Base-by-base conservation (phyloP, 2,113 vertebrate genomes). In the Thinocorus orbignyianus region DNA sequence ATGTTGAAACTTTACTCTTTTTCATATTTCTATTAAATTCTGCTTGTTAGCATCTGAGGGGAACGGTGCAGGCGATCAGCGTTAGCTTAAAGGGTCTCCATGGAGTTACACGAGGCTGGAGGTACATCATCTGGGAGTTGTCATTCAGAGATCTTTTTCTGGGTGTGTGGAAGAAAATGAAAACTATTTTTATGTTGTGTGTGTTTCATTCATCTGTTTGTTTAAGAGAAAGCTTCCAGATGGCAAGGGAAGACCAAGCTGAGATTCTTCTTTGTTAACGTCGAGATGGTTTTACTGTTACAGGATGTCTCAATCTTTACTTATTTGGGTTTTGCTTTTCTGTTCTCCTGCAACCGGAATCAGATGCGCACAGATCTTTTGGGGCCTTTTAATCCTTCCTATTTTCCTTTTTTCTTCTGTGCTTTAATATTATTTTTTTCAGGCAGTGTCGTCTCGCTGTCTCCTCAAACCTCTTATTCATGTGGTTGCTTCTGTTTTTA, bases 401-500 rank as follows among this genome's bases (percentile, higher is more conserved):
- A 33, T 11, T 26, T 77, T 83, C 52, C 44, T 58, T 66, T 81
- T 90, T 41, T n/a, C n/a, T 68, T 51, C 90, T 65, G 44, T 13
- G 66, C 69, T 69, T 65, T 57, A 42, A 65, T 90, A 23, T 62
- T 39, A 49, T 86, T 48, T 65, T 72, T 89, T 84, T 88, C 88
- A 19, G 39, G 91, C 86, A 52, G 30, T 48, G 94, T 76, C 52
- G 57, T 95, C 92, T 89, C 35, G 83, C 93, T 96, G 90, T 96
- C 95, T 96, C 93, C 86, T 82, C 30, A 81, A 86, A 17, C n/a
- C 93, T 79, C 69, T 89, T 91, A 65, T 79, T 96, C 90, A 57
- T 96, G 92, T 94, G 91, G 86, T 81, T 89, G 92, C 95, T 96
- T 88, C 95, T 95, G 91, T 37, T 94, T 89, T 69, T 70, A 23